phyloP scores from a whole-genome alignment of 2,113 vertebrate species.

The Progne subis region DNA sequence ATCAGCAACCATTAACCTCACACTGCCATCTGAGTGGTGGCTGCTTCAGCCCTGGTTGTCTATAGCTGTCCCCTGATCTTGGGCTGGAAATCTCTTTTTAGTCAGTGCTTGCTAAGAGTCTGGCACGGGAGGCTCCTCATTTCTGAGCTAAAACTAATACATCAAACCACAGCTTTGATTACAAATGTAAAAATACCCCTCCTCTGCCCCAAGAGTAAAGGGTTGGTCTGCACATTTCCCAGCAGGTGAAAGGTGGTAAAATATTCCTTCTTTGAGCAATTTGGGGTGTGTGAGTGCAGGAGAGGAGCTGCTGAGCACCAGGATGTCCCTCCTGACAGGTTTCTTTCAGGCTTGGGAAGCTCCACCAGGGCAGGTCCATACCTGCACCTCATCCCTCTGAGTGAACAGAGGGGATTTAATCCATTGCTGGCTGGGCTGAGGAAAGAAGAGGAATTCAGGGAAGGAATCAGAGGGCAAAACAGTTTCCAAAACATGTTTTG shows the following conservation, averaged over 20 bases:
- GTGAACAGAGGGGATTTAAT: neutral
- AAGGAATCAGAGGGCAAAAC: neutral
- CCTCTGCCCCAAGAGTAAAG: neutral
- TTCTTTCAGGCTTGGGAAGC: neutral
- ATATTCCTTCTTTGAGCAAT: neutral
- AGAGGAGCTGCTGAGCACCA: neutral
- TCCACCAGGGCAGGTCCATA: neutral
- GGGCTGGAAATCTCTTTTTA: neutral
- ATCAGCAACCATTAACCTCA: neutral
- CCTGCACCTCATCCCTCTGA: neutral
- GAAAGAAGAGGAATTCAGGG: neutral
- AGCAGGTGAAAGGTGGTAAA: neutral
- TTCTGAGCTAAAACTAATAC: neutral
- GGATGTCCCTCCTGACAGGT: neutral
- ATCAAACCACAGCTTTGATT: neutral
- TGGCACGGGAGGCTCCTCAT: neutral
- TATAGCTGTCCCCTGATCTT: neutral
- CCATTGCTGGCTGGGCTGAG: neutral
- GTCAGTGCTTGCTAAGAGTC: neutral
- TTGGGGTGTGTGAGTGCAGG: neutral
- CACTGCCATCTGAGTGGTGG: neutral
- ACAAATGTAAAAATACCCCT: neutral
- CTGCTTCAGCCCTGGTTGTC: neutral
- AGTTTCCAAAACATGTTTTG: neutral
- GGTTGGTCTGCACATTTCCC: neutral